Conservation (phyloP, 2,113 vertebrate species). For the Jaculus jaculus region DNA sequence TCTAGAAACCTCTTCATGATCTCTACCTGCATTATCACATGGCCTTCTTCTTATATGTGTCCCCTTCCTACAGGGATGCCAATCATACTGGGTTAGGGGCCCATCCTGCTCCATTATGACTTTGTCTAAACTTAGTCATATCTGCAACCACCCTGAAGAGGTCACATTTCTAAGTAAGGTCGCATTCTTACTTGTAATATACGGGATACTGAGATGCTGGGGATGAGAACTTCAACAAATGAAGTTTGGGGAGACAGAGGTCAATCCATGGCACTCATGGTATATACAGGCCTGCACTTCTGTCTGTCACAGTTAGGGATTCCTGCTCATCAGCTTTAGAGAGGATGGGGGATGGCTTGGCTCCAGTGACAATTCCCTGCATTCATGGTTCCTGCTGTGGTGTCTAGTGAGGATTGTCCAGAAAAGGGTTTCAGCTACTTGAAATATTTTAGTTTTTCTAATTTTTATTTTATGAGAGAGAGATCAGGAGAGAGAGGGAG, state of each 20-base stretch:
- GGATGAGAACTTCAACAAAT: not conserved
- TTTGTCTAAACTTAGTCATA: not conserved
- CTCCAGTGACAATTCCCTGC: not conserved
- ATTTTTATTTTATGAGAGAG: too few species aligned
- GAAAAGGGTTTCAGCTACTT: conserved; percentile 5
- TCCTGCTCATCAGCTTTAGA: not conserved
- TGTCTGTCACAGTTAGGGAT: not conserved
- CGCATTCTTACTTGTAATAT: not conserved
- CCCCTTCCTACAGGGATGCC: not conserved
- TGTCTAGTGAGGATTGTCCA: not conserved
- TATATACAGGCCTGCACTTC: not conserved
- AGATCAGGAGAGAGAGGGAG: too few species aligned
- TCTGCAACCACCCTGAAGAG: not conserved
- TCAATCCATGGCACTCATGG: not conserved
- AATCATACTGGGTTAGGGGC: not conserved
- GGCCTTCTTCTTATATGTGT: not conserved
- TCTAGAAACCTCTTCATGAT: not conserved
- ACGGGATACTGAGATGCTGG: not conserved
- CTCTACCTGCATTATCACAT: not conserved
- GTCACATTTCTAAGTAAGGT: not conserved
- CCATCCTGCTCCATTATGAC: not conserved
- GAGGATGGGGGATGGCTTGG: not conserved
- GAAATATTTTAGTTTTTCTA: not conserved
- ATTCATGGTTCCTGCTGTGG: not conserved
- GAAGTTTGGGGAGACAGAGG: not conserved